Conservation (phyloP, 2,113 vertebrate species). For the Rissa tridactyla region DNA sequence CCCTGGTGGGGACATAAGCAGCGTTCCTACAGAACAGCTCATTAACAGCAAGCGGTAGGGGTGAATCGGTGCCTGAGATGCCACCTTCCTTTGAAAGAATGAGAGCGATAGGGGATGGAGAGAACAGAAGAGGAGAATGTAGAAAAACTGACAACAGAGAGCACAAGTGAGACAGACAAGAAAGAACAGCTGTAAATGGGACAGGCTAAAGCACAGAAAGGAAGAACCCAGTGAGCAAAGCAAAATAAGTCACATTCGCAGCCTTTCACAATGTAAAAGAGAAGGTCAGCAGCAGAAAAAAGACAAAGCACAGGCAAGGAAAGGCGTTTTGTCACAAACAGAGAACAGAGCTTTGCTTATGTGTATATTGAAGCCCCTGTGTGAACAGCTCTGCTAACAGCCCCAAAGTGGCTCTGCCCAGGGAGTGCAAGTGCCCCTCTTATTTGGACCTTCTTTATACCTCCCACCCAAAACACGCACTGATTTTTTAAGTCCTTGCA, state of each 20-base stretch:
- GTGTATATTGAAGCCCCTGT: rapidly evolving
- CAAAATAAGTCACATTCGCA: background rate
- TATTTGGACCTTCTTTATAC: background rate
- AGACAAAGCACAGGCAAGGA: background rate
- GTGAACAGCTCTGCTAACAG: background rate
- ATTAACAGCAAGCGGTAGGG: rapidly evolving
- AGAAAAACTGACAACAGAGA: background rate
- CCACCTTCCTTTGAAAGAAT: background rate
- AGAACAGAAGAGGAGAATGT: background rate
- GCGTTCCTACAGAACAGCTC: background rate
- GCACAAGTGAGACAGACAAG: background rate
- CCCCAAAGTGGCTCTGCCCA: background rate
- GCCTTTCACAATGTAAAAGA: background rate
- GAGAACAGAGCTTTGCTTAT: background rate
- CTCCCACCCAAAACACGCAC: background rate
- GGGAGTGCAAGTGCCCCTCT: background rate
- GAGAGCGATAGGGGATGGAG: background rate
- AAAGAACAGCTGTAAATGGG: background rate
- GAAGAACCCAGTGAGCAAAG: background rate
- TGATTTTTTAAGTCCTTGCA: background rate
- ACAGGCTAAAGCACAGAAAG: background rate
- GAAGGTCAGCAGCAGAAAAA: background rate
- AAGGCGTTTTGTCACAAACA: rapidly evolving
- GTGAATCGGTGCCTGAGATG: rapidly evolving
- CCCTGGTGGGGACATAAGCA: rapidly evolving